Evolutionary conservation across 2,113 vertebrate species (phyloP).

Genomic region (Cyprinodon variegatus): DNA sequence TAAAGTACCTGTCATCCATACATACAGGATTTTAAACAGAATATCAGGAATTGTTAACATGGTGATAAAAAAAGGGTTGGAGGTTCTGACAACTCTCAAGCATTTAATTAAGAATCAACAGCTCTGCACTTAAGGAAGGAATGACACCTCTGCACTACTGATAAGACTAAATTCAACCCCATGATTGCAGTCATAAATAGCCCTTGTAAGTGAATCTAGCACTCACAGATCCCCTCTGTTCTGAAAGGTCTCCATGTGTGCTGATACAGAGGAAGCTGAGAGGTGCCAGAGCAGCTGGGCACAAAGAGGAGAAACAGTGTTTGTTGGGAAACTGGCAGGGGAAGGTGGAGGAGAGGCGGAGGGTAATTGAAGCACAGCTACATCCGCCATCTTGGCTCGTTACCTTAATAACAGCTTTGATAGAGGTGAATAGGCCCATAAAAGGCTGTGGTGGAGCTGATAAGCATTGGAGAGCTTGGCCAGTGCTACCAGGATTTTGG

Average conservation of each 20-base stretch:
- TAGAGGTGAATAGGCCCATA: conserved; percentile 72
- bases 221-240: conserved; percentile 65
- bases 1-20: too few relatives aligned
- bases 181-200: conserved; percentile 42
- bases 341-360: conserved; percentile 46
- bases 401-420: conserved; percentile 77
- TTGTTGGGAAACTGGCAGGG: conserved; percentile 72
- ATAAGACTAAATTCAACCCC: conserved; percentile 13
- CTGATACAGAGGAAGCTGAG: conserved; percentile 43
- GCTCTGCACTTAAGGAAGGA: conserved; percentile 8
- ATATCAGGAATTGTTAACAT: not conserved
- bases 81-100: not conserved
- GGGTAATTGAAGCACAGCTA: conserved; percentile 66
- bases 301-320: conserved; percentile 61
- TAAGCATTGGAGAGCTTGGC: conserved; percentile 71
- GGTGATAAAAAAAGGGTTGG: not conserved
- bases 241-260: conserved; percentile 44
- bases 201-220: conserved; percentile 31
- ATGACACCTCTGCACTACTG: conserved; percentile 16
- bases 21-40: not conserved
- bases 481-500: conserved; percentile 47
- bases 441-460: conserved; percentile 67
- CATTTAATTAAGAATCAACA: not conserved
- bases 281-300: conserved; percentile 73
- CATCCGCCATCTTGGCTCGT: conserved; percentile 74